Evolutionary conservation across 2,113 vertebrate species (phyloP), one percentile per base, ranked within the genome.

Genomic region (Bos taurus): DNA sequence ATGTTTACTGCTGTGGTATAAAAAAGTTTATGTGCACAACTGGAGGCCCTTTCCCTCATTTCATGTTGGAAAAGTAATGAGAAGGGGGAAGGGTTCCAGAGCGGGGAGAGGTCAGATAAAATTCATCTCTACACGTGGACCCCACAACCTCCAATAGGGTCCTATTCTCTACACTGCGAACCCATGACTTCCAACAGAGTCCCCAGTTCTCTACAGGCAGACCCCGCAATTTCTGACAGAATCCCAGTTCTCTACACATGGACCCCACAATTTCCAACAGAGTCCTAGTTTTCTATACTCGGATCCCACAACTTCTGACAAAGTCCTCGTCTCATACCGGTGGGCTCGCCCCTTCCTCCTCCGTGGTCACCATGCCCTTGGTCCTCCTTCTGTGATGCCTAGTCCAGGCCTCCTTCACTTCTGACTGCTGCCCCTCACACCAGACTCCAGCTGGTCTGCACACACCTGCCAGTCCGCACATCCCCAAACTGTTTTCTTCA

Each of bases 341-440:
- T 17, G 21, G 64, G 93, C 80, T n/a, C 6, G 25, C 8, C 28
- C 71, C 74, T 74, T 28, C 64, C 23, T 81, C 43, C 13, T 50
- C 77, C 19, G 7, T 2, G 2, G 28, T 50, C 19, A 26, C 40
- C 4, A 12, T 48, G 54, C 60, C 67, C 88, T 5, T 40, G 30
- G 54, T 43, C 60, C n/a, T 80, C 30, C 71, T 71, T 11, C 64
- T 57, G 21, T n/a, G 16, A 64, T 9, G 13, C 43, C n/a, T 40
- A 46, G 36, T 4, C 0, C 33, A 14, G 1, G 13, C n/a, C 43
- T 30, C 13, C 19, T 36, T 1, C 4, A 30, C 60, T 25, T 62
- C 67, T 7, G 19, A 14, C 12, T 9, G 33, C 33, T 15, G 16
- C 5, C 40, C 40, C 6, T 43, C 40, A 43, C 40, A 77, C 40